phyloP scores from a whole-genome alignment of 2,888 invertebrate genomes.

The Lithosia quadra region DNA sequence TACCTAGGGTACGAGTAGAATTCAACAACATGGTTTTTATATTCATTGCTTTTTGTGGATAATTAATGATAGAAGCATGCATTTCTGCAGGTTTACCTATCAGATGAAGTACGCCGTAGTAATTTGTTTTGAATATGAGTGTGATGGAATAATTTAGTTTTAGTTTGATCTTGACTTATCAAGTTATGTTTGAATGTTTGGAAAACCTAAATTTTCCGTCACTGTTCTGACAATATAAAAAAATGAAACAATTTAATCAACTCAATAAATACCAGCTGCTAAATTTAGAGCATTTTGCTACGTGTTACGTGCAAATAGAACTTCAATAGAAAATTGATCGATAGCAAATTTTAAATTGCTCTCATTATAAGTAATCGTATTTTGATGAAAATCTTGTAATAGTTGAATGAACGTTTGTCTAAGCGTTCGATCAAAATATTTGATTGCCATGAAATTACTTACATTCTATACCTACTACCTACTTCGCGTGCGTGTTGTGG shows the following conservation, averaged over 20 bases:
- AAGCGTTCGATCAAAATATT: slow-evolving; percentile 1
- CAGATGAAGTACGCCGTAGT: neutral
- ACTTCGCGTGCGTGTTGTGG: slow-evolving; percentile 20
- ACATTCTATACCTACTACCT: neutral
- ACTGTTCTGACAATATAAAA: neutral
- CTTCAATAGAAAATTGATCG: neutral
- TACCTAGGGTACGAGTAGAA: neutral
- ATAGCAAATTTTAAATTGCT: neutral
- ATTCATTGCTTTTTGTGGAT: neutral
- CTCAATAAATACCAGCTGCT: neutral
- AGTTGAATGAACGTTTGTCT: neutral
- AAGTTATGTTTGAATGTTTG: neutral
- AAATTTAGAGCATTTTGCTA: neutral
- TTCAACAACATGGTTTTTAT: neutral
- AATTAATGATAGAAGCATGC: neutral
- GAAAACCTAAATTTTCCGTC: too few species aligned
- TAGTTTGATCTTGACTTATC: neutral
- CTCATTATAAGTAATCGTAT: neutral
- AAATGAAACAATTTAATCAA: neutral
- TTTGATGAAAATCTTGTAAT: neutral
- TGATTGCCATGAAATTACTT: slow-evolving; percentile 21
- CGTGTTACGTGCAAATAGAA: too few species aligned
- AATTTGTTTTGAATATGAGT: too few species aligned
- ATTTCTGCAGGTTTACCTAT: neutral
- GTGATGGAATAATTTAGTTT: neutral